Evolutionary conservation across 2,797 vertebrate species (phyloP), one percentile per base, ranked within the genome.

Genomic region (Chaetophractus vellerosus): DNA sequence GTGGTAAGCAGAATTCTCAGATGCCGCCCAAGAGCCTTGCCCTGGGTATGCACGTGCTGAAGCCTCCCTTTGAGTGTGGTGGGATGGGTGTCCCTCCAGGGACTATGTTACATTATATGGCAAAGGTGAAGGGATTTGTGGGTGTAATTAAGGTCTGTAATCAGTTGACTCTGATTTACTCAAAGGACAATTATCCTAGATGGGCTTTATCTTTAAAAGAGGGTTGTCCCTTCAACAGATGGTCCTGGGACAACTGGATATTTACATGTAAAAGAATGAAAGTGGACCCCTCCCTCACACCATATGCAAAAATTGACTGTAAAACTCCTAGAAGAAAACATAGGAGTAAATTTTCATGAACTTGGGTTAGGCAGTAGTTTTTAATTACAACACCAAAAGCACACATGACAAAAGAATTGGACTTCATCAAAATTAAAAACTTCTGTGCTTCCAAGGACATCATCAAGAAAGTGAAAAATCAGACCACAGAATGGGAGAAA

Each of bases 211-310:
- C 33, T 33, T 89, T 38, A 52, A 87, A 75, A 74, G 26, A 68
- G 31, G 3, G 38, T 23, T 7, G n/a, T 68, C 55, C 38, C 90
- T 28, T n/a, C 63, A 88, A 48, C 21, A 88, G 72, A 57, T 50
- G n/a, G 4, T 28, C 0, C 26, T 38, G 31, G 16, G 45, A 79
- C 28, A 81, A 63, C 4, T 64, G 9, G 9, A 38, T 83, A 75
- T 14, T 36, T 16, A 55, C 10, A 80, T 24, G 28, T 12, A 64
- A 74, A 74, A 94, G 50, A 86, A 93, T 79, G 31, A 78, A 95
- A 7, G 16, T 36, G 36, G 71, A 28, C 14, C 2, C 31, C 31
- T 78, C 26, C 36, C 75, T 78, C 63, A 71, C 21, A 48, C 24
- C 21, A 48, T 55, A 71, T 6, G 63, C 64, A 79, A 68, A 95